phyloP scores from a whole-genome alignment of 2,113 vertebrate species.

The Xiphophorus maculatus region DNA sequence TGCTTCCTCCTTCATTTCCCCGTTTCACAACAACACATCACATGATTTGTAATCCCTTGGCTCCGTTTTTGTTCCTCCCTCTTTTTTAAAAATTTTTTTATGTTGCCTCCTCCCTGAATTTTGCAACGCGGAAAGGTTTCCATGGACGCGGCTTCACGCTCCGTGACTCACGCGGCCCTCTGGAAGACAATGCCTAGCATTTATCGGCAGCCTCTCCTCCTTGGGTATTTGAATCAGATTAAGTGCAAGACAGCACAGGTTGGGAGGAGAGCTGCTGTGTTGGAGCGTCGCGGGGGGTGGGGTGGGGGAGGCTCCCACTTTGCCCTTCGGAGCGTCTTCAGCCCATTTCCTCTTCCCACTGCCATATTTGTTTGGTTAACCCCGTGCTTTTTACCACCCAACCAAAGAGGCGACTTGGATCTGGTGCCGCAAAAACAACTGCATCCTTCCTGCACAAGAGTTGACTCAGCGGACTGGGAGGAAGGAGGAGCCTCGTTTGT shows the following conservation, averaged over 20 bases:
- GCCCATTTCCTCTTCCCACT: constrained; percentile 49
- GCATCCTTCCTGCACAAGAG: constrained; percentile 79
- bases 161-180: constrained; percentile 20
- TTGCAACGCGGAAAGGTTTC: neutral
- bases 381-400: constrained; percentile 35
- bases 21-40: constrained; percentile 9
- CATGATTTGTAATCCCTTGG: constrained; percentile 11
- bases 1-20: neutral
- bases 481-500: constrained; percentile 26
- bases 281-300: neutral
- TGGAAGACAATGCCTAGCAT: constrained; percentile 13
- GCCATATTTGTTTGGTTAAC: constrained; percentile 29
- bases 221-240: constrained; percentile 48
- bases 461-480: constrained; percentile 73
- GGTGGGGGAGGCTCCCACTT: too few relatives aligned
- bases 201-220: constrained; percentile 2
- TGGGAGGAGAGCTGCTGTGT: constrained; percentile 9
- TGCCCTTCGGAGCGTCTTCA: constrained; percentile 6
- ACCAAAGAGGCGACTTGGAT: constrained; percentile 35
- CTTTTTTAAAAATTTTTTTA: neutral
- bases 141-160: neutral
- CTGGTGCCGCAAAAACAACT: constrained; percentile 70
- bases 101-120: constrained; percentile 6
- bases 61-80: neutral
- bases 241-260: constrained; percentile 55